phyloP scores from a whole-genome alignment of 2,888 invertebrate genomes.

The Meloe dianella region DNA sequence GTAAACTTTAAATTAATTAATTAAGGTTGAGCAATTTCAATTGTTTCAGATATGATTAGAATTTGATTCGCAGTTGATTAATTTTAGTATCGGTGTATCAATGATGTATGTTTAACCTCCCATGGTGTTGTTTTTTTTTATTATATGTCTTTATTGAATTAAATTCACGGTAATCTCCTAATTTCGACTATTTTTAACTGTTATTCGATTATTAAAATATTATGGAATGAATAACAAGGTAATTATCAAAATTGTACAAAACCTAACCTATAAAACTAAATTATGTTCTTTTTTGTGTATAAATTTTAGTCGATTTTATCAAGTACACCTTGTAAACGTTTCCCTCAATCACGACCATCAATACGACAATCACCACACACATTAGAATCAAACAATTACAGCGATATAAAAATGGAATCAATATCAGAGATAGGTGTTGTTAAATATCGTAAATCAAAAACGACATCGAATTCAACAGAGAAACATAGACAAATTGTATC shows the following conservation, averaged over 20 bases:
- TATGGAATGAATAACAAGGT: slow-evolving; percentile 1
- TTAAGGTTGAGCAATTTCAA: too few relatives aligned
- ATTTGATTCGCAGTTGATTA: too few relatives aligned
- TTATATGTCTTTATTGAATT: neutral
- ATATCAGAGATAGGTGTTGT: neutral
- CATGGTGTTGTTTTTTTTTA: neutral
- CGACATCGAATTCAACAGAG: neutral
- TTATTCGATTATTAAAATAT: neutral
- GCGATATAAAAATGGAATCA: neutral
- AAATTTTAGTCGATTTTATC: neutral
- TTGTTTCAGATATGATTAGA: too few relatives aligned
- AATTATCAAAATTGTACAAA: neutral
- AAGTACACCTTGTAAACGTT: neutral
- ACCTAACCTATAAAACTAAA: neutral
- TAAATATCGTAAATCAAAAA: neutral
- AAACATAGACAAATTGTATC: neutral
- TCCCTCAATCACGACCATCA: neutral
- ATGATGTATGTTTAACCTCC: neutral
- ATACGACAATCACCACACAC: neutral
- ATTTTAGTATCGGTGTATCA: too few relatives aligned
- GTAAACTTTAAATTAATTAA: too few relatives aligned
- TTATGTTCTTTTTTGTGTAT: neutral
- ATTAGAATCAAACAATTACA: neutral
- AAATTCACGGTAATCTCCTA: neutral
- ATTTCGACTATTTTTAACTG: neutral